Evolutionary conservation across 2,888 invertebrate species (phyloP).

Genomic region (Suillia variegata): DNA sequence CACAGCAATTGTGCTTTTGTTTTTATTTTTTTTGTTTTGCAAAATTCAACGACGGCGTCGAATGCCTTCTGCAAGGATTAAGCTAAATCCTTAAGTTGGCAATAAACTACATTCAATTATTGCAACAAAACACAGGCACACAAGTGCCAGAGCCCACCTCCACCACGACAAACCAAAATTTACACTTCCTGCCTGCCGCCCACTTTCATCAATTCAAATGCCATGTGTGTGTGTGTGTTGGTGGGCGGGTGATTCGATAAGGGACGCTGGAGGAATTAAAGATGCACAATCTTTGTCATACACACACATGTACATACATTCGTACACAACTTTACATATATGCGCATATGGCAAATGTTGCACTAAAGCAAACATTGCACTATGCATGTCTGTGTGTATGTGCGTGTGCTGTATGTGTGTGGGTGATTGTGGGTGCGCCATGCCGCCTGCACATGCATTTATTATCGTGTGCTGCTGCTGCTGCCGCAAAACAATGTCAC

Average conservation of each 20-base stretch:
- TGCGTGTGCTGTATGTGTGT: background rate
- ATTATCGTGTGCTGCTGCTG: conserved; percentile 1
- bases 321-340: background rate
- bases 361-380: background rate
- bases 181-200: background rate
- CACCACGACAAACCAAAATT: background rate
- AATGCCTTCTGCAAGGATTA: conserved; percentile 14
- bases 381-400: background rate
- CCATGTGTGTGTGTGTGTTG: background rate
- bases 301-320: background rate
- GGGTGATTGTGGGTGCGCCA: conserved; percentile 4
- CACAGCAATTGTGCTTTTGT: background rate
- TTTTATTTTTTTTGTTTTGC: background rate
- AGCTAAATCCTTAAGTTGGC: conserved; percentile 31
- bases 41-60: background rate
- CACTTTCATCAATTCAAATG: no score
- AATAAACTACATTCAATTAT: conserved; percentile 34
- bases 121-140: conserved; percentile 23
- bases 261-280: background rate
- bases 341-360: background rate
- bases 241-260: no score
- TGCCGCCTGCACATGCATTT: conserved; percentile 18
- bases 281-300: no score
- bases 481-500: conserved; percentile 13
- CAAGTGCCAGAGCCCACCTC: conserved; percentile 9